Evolutionary conservation across 2,797 vertebrate species (phyloP).

Genomic region (Echiichthys vipera): DNA sequence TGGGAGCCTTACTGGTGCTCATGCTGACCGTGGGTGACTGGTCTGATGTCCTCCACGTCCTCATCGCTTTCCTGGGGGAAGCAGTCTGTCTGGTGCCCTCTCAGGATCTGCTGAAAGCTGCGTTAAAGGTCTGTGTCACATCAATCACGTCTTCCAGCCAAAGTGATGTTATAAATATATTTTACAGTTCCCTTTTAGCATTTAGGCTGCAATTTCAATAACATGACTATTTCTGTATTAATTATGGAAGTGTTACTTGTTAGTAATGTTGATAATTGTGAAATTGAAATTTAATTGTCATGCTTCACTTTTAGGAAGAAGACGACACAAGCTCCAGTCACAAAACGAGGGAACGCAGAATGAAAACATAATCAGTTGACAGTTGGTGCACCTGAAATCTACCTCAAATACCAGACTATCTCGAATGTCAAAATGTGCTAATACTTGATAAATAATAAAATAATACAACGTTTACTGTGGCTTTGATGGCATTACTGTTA

Average conservation of each 20-base stretch:
- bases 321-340: constrained; percentile 41
- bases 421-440: background rate
- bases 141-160: background rate
- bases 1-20: constrained; percentile 88
- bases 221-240: background rate
- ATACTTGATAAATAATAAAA: background rate
- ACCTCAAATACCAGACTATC: constrained; percentile 17
- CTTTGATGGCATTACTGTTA: background rate
- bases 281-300: background rate
- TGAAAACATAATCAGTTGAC: constrained; percentile 10
- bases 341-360: constrained; percentile 12
- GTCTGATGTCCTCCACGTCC: constrained; percentile 86
- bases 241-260: background rate
- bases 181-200: background rate
- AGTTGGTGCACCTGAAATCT: background rate
- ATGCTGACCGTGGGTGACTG: constrained; percentile 88
- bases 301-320: constrained; percentile 62
- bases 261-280: background rate
- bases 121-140: constrained; percentile 79
- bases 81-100: constrained; percentile 83
- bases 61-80: constrained; percentile 87
- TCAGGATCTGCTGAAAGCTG: constrained; percentile 77
- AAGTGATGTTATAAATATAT: background rate
- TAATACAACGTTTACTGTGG: constrained; percentile 7
- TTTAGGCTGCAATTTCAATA: background rate